Evolutionary conservation across 2,797 vertebrate species (phyloP).

Genomic region (Enteromius trimaculatus): DNA sequence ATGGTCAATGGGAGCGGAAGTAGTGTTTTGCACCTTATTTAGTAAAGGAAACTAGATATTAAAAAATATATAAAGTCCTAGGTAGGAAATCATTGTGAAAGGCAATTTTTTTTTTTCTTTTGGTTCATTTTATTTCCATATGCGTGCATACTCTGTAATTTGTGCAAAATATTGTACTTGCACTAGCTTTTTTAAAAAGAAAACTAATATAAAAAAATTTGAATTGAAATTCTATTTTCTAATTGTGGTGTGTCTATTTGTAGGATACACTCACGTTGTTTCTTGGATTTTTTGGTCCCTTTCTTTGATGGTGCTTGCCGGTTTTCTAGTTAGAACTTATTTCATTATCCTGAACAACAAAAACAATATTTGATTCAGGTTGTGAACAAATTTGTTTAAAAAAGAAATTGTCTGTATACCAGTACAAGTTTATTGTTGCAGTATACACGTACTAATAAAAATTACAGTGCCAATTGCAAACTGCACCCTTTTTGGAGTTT

Average conservation of each 20-base stretch:
- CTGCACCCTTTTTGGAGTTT: slow-evolving; percentile 55
- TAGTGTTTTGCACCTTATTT: slow-evolving; percentile 89
- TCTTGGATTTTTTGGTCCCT: slow-evolving; percentile 88
- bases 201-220: slow-evolving; percentile 83
- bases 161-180: slow-evolving; percentile 97
- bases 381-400: slow-evolving; percentile 96
- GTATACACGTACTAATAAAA: slow-evolving; percentile 95
- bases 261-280: slow-evolving; percentile 86
- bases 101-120: slow-evolving; percentile 81
- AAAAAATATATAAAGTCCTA: slow-evolving; percentile 77
- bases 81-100: slow-evolving; percentile 90
- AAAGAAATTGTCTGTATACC: slow-evolving; percentile 91
- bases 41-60: slow-evolving; percentile 77
- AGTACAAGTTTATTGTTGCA: slow-evolving; percentile 97
- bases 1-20: slow-evolving; percentile 76
- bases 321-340: slow-evolving; percentile 96
- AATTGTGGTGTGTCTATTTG: slow-evolving; percentile 96
- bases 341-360: slow-evolving; percentile 91
- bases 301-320: slow-evolving; percentile 96
- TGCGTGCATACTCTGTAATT: slow-evolving; percentile 94
- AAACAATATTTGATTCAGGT: slow-evolving; percentile 96
- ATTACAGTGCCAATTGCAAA: slow-evolving; percentile 92
- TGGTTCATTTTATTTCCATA: slow-evolving; percentile 80
- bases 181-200: slow-evolving; percentile 94
- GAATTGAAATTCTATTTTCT: slow-evolving; percentile 96